These are phyloP conservation scores for Hetaerina americana DNA, from an alignment of 1,140 invertebrate genomes.

Conservation along the genomic window DNA sequence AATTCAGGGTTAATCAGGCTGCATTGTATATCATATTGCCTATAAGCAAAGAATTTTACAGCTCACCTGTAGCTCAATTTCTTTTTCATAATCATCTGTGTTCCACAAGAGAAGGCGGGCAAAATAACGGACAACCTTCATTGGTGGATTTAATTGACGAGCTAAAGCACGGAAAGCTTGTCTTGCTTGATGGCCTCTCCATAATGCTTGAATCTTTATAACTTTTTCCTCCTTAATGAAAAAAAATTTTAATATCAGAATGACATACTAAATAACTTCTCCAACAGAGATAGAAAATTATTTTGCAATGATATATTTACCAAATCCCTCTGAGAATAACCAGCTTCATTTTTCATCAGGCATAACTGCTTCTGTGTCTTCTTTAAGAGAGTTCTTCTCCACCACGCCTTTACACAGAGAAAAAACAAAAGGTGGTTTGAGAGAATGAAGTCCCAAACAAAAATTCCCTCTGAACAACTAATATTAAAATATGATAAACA, in stretches of 20 bases:
- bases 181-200: conserved; percentile 42
- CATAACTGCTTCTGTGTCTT: too few species aligned
- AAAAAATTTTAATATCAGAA: neutral
- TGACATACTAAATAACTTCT: too few species aligned
- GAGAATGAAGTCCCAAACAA: too few species aligned
- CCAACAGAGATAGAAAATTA: conserved; percentile 26
- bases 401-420: conserved; percentile 42
- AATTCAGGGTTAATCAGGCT: too few species aligned
- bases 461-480: too few species aligned
- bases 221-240: conserved; percentile 40
- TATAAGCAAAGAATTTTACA: too few species aligned
- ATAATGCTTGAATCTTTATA: conserved; percentile 49
- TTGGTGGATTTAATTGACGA: conserved; percentile 47
- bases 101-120: conserved; percentile 56
- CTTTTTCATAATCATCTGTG: conserved; percentile 55
- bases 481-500: too few species aligned
- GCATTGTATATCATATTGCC: too few species aligned
- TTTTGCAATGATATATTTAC: neutral
- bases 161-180: conserved; percentile 43
- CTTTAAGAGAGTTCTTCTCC: conserved; percentile 34
- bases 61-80: conserved; percentile 49
- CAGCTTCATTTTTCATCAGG: too few species aligned
- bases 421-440: too few species aligned
- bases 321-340: too few species aligned
- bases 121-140: conserved; percentile 58